These are phyloP conservation scores for Drosophila robusta DNA, from an alignment of 2,888 invertebrate genomes.

Conservation along the genomic window DNA sequence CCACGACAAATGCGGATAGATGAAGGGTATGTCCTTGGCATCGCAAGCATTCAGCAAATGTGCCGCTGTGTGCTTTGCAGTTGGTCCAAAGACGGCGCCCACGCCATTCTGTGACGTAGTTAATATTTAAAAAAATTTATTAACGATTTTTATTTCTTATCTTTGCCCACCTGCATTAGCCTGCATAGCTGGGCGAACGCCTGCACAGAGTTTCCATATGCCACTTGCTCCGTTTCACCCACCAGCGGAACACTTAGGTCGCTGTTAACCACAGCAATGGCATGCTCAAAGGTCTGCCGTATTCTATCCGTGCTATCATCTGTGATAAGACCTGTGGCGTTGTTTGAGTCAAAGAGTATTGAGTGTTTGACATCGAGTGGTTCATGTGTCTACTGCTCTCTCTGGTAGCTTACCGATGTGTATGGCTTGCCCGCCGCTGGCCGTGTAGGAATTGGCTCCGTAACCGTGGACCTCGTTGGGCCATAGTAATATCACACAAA, in stretches of 20 bases:
- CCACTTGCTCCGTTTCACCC: constrained; percentile 82
- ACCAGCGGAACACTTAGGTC: constrained; percentile 75
- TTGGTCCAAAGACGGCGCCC: constrained; percentile 93
- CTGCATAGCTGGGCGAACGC: constrained; percentile 86
- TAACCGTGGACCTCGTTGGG: constrained; percentile 38
- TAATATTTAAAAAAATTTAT: background rate
- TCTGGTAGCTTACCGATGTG: constrained; percentile 58
- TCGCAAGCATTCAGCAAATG: constrained; percentile 94
- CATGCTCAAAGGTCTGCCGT: constrained; percentile 79
- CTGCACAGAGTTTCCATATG: constrained; percentile 86
- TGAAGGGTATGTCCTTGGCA: constrained; percentile 93
- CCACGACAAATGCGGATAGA: constrained; percentile 89
- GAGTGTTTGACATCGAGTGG: background rate
- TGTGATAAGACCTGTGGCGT: constrained; percentile 76
- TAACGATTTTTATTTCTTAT: background rate
- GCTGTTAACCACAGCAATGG: constrained; percentile 80
- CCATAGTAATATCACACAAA: constrained; percentile 42
- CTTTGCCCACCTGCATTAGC: constrained; percentile 86
- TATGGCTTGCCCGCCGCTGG: constrained; percentile 49
- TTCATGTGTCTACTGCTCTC: background rate
- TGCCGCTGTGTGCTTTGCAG: constrained; percentile 88
- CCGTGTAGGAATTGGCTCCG: constrained; percentile 43
- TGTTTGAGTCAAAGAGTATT: constrained; percentile 34
- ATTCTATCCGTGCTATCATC: constrained; percentile 74
- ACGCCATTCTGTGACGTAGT: constrained; percentile 87